These are phyloP conservation scores for Hozukius guyotensis DNA, from an alignment of 2,797 vertebrate genomes.

Conservation along the genomic window DNA sequence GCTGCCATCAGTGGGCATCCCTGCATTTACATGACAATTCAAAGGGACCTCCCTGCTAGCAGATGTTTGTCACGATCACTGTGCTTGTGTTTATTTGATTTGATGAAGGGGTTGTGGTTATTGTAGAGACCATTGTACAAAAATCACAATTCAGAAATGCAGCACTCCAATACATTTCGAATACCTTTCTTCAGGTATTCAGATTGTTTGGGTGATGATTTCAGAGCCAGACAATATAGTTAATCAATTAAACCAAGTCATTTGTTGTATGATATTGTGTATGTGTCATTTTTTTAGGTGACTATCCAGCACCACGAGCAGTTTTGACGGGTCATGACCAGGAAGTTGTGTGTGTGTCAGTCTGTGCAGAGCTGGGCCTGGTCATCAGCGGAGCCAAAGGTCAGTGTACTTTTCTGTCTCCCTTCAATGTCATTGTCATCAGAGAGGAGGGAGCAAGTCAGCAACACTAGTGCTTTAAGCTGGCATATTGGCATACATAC, in stretches of 20 bases:
- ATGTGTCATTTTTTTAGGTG: conserved; percentile 82
- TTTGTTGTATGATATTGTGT: not conserved
- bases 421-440: not conserved
- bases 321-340: conserved; percentile 97
- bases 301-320: conserved; percentile 95
- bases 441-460: not conserved
- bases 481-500: not conserved
- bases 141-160: not conserved
- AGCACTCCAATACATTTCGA: not conserved
- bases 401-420: conserved; percentile 69
- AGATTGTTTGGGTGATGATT: not conserved
- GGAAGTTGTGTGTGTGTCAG: conserved; percentile 96
- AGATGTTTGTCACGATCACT: conserved; percentile 59
- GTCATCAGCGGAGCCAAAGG: conserved; percentile 99
- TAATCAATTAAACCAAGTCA: not conserved
- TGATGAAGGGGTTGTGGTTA: not conserved
- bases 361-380: conserved; percentile 96
- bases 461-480: not conserved
- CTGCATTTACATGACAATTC: conserved; percentile 82
- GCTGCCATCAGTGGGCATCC: conserved; percentile 74
- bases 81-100: conserved; percentile 31
- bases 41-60: conserved; percentile 51
- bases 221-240: not conserved
- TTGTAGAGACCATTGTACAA: not conserved
- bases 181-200: not conserved